These are phyloP conservation scores for Phasia obesa DNA, from an alignment of 2,888 invertebrate genomes.

Conservation along the genomic window DNA sequence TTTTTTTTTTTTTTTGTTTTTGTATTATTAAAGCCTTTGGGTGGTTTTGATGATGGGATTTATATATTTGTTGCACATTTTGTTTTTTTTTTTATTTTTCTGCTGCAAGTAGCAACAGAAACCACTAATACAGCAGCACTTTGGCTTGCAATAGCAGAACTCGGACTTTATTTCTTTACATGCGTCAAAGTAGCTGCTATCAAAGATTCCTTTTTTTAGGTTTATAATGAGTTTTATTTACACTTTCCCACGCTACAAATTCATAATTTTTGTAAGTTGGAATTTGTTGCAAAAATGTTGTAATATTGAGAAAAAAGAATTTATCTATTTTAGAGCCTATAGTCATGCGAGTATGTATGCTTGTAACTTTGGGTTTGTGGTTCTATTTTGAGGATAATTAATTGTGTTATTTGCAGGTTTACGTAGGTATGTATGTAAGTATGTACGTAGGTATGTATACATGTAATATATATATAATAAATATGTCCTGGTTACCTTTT, in stretches of 20 bases:
- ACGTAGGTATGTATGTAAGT: too few relatives aligned
- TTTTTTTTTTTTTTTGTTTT: slow-evolving; percentile 35
- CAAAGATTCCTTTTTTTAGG: slow-evolving; percentile 23
- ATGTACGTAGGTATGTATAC: too few relatives aligned
- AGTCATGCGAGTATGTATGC: too few relatives aligned
- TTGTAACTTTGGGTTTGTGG: background rate
- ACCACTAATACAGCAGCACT: slow-evolving; percentile 19
- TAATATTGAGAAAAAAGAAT: slow-evolving; percentile 14
- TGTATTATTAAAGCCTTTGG: slow-evolving; percentile 64
- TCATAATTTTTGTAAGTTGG: slow-evolving; percentile 55
- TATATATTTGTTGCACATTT: slow-evolving; percentile 48
- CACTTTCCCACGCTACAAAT: slow-evolving; percentile 70
- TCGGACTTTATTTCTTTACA: slow-evolving; percentile 7
- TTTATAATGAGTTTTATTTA: slow-evolving; percentile 62
- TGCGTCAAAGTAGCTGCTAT: slow-evolving; percentile 55
- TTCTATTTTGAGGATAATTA: background rate
- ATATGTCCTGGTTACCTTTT: too few relatives aligned
- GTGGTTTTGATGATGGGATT: slow-evolving; percentile 66
- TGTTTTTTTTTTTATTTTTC: slow-evolving; percentile 29
- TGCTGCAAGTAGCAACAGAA: slow-evolving; percentile 53
- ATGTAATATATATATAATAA: too few relatives aligned
- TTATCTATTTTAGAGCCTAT: background rate
- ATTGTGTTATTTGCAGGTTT: background rate
- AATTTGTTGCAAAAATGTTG: slow-evolving; percentile 25
- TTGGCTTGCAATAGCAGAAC: slow-evolving; percentile 16